Base-by-base conservation (phyloP, 23 tunicate species). In the Botrylloides violaceus region DNA sequence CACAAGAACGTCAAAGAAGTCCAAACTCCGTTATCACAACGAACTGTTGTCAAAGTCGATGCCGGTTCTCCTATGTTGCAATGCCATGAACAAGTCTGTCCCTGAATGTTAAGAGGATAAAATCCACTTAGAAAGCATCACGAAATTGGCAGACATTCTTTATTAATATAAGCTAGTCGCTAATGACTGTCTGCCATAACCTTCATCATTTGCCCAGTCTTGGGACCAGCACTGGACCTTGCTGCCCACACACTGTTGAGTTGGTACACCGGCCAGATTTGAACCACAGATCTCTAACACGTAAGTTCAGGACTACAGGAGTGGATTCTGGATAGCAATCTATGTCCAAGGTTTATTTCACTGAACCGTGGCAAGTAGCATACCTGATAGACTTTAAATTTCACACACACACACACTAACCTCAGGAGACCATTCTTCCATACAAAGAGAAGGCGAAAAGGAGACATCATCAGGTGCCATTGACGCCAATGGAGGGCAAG, bases 381-480 rank as follows among this genome's bases (percentile, higher is more conserved):
- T n/a, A n/a, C n/a, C n/a, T n/a, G n/a, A n/a, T n/a, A n/a, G n/a
- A n/a, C n/a, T n/a, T n/a, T n/a, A n/a, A n/a, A n/a, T n/a, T n/a
- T n/a, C 29, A 5, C 64, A 6, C 27, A 59, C 64, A 59, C 6
- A 38, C 58, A 60, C 32, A 50, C 66, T 57, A 43, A 84, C 92
- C 66, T 34, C 15, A 1, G 61, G 60, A n/a, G 92, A 72, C 83
- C 83, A 84, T 18, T 56, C 60, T 31, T 84, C 83, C 50, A 66
- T 33, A 57, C 92, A 84, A 9, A 48, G 3, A 15, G 65, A 21
- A 18, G 92, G 92, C 26, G 62, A 29, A 29, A 78, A 31, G 9
- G 23, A 20, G 7, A 82, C 92, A 15, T 79, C 83, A n/a, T 34
- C 29, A 47, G 92, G 79, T 31, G 78, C 26, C 20, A 38, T 78